These are phyloP conservation scores for Pelobates cultripes DNA, from an alignment of 2,797 vertebrate genomes.

Conservation along the genomic window DNA sequence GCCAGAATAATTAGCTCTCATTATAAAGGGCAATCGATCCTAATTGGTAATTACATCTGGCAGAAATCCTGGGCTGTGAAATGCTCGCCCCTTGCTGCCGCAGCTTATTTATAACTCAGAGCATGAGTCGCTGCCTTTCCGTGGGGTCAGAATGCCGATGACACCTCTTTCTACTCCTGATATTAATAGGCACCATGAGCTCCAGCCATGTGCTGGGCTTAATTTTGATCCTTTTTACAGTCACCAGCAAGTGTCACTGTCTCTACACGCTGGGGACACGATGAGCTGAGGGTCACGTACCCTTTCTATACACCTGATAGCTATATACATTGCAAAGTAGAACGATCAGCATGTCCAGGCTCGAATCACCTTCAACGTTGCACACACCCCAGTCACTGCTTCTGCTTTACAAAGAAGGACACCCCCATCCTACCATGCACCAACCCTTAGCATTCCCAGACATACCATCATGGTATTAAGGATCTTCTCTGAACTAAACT, in stretches of 20 bases:
- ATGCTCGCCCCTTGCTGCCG: background rate
- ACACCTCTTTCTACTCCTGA: background rate
- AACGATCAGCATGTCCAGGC: too few species aligned
- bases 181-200: background rate
- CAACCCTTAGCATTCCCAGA: too few species aligned
- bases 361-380: too few species aligned
- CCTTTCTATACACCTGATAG: too few species aligned
- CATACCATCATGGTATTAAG: too few species aligned
- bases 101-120: conserved; percentile 4
- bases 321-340: too few species aligned
- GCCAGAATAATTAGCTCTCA: conserved; percentile 24
- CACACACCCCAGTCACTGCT: too few species aligned
- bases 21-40: background rate
- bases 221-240: background rate
- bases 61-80: background rate
- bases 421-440: too few species aligned
- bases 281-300: too few species aligned
- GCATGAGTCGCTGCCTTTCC: background rate
- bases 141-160: background rate
- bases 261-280: background rate
- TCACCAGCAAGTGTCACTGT: background rate
- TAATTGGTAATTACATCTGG: conserved; percentile 30
- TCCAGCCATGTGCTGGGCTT: background rate
- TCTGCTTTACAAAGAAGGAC: too few species aligned
- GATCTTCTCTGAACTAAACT: too few species aligned